phyloP scores from a whole-genome alignment of 2,888 invertebrate species.

The Drosophila mettleri region DNA sequence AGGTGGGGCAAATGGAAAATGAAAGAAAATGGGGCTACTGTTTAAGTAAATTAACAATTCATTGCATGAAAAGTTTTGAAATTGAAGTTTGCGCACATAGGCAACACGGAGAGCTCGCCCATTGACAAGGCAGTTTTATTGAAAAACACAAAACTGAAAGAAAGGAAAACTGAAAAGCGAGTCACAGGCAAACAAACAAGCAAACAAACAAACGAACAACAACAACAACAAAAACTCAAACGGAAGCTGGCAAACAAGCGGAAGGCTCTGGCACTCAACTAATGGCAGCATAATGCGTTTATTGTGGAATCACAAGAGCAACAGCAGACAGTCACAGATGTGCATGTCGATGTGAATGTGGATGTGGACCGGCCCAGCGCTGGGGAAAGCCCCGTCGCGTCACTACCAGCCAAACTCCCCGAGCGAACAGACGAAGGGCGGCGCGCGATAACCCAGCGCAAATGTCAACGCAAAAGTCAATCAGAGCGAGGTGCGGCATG shows the following conservation, averaged over 20 bases:
- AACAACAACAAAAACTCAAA: slow-evolving; percentile 57
- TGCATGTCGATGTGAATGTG: slow-evolving; percentile 8
- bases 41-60: slow-evolving; percentile 78
- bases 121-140: slow-evolving; percentile 63
- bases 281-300: slow-evolving; percentile 80
- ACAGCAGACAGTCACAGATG: slow-evolving; percentile 45
- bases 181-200: slow-evolving; percentile 12
- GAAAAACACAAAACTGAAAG: slow-evolving; percentile 23
- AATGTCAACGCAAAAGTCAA: slow-evolving; percentile 79
- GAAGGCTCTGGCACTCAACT: slow-evolving; percentile 80
- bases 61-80: slow-evolving; percentile 68
- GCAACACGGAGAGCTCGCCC: slow-evolving; percentile 20
- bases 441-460: slow-evolving; percentile 49
- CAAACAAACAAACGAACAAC: slow-evolving; percentile 59
- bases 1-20: slow-evolving; percentile 23
- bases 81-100: slow-evolving; percentile 23
- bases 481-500: slow-evolving; percentile 48
- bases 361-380: slow-evolving; percentile 1
- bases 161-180: slow-evolving; percentile 40
- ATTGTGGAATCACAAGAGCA: slow-evolving; percentile 67
- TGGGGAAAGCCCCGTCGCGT: slow-evolving; percentile 15
- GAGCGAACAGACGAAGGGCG: slow-evolving; percentile 8
- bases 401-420: background rate
- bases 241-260: slow-evolving; percentile 79
- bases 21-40: slow-evolving; percentile 38